Evolutionary conservation across 23 tunicate genomes (phyloP).

Genomic region (Ascidia mentula): DNA sequence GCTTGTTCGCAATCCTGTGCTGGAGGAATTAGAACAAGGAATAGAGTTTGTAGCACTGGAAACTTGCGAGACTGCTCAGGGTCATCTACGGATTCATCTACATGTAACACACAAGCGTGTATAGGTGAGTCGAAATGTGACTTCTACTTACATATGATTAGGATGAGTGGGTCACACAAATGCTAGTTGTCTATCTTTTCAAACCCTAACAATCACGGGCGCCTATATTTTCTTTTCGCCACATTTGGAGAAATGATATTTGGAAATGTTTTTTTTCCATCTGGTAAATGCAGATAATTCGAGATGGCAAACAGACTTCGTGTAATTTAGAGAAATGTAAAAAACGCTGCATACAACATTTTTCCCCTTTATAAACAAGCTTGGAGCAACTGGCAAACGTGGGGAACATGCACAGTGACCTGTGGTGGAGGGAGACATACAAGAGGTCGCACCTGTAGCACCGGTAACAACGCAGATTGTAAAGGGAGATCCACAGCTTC

Average conservation of each 20-base stretch:
- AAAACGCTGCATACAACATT: no score
- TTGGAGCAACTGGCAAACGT: conserved; percentile 5
- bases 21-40: background rate
- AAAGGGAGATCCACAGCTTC: background rate
- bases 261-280: no score
- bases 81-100: background rate
- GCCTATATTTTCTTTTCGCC: no score
- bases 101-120: conserved; percentile 9
- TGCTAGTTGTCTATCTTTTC: no score
- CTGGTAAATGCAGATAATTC: no score
- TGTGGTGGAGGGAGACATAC: conserved; percentile 15
- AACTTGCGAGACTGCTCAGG: background rate
- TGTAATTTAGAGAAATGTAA: no score
- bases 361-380: no score
- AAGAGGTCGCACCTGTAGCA: conserved; percentile 4
- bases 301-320: no score
- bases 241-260: no score
- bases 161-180: no score
- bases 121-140: background rate
- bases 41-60: background rate
- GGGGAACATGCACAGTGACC: conserved; percentile 15
- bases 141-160: no score
- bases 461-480: conserved; percentile 1
- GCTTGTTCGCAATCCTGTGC: background rate
- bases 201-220: no score